Evolutionary conservation across 2,797 vertebrate genomes (phyloP), one percentile per base, ranked within the genome.

Genomic region (Galago senegalensis): DNA sequence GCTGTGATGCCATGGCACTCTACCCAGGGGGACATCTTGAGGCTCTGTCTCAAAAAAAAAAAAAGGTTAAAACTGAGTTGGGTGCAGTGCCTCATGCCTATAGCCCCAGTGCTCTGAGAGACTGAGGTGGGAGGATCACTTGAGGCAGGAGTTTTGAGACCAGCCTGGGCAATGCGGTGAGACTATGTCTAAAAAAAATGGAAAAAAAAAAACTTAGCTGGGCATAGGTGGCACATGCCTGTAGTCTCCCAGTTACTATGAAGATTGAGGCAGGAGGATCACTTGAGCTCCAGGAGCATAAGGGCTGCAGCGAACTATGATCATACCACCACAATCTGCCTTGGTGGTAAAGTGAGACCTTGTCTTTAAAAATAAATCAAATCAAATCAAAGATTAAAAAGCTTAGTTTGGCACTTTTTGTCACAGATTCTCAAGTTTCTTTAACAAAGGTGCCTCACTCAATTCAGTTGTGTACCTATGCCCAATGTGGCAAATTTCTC

Each of bases 351-450:
- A 67, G 31, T 18, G 31, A 67, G 65, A 67, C 31, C 31, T 9
- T 20, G 31, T 67, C 31, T 20, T 67, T 67, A 67, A 67, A 67
- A 67, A 34, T 67, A n/a, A 67, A n/a, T 67, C 5, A 58, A 58
- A 58, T 20, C 20, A 56, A 56, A 56, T 46, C 17, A 37, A 60
- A 76, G 72, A 65, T 18, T 89, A 34, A 67, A 75, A 79, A 58
- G 65, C 61, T 79, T 8, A 12, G 12, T 34, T 27, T 69, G 94
- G 37, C 40, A 10, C 67, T 61, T 75, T 63, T 7, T 7, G 40
- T 79, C 67, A 88, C 91, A 77, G 11, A 90, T 27, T 92, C 85
- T 93, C 77, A 85, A 61, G 58, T 73, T 89, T 82, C 80, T 34
- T 63, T 65, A 29, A 70, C 49, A 46, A 34, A 34, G 46, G 65